Evolutionary conservation across 2,797 vertebrate genomes (phyloP), one percentile per base, ranked within the genome.

Genomic region (Gymnothorax reevesii): DNA sequence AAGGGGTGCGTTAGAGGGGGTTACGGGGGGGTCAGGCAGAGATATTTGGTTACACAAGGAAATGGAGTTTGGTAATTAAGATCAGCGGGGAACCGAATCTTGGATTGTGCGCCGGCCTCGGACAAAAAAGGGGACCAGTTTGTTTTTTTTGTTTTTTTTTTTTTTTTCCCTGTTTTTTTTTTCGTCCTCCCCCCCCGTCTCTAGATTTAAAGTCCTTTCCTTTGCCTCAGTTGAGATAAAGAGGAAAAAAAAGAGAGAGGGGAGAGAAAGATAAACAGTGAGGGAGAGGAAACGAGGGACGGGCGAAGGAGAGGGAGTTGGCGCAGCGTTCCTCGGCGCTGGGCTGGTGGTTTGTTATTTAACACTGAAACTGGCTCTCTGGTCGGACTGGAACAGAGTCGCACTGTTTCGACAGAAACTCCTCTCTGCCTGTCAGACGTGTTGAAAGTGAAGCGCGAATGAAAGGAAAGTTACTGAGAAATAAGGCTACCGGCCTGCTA

Each of bases 1-100:
- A 91, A 89, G 89, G 17, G 87, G 73, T 83, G n/a, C 33, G 69
- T 73, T 33, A 8, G 22, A 25, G 17, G 12, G 79, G n/a, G 62
- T 8, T 71, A 66, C 7, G 17, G 79, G 54, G 60, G 73, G 91
- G 91, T 89, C 89, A 91, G 90, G 86, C 89, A 93, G 93, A 92
- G 93, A 90, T 89, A 88, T 90, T 91, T 84, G 85, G 88, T 91
- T 91, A 91, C 90, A 84, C 86, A 85, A 85, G 89, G 90, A 88
- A 89, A 88, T 91, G 87, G 90, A 88, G 89, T 87, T 89, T 86
- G 88, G 88, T 92, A 91, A 92, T 92, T 90, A 89, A 85, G 88
- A 89, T 85, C 89, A 92, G 90, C 86, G 83, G 87, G 88, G 75
- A 88, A 57, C 69, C 80, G 8, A 42, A 90, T 57, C 10, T 60